Evolutionary conservation across 2,888 invertebrate genomes (phyloP).

Genomic region (Xylocampa areola): DNA sequence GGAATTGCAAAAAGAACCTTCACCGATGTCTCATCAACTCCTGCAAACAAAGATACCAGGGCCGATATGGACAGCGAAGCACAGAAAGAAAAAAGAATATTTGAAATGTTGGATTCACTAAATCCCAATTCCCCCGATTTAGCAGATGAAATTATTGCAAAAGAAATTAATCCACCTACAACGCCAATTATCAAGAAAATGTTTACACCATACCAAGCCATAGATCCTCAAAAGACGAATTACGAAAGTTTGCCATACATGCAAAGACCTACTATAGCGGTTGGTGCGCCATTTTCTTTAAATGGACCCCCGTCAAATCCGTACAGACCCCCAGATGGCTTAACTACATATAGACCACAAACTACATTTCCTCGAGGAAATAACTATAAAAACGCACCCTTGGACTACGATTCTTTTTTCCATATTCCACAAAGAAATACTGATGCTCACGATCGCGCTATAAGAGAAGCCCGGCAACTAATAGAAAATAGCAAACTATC

Average conservation of each 20-base stretch:
- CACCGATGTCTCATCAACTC: not conserved
- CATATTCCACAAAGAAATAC: conserved; percentile 24
- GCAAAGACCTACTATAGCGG: not conserved
- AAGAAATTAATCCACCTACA: not conserved
- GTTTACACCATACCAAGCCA: not conserved
- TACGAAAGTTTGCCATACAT: not conserved
- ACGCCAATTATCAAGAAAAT: not conserved
- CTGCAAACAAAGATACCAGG: not conserved
- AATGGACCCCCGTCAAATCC: not conserved
- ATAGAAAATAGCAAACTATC: conserved; percentile 66
- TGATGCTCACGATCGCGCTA: conserved; percentile 49
- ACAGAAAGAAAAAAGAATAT: not conserved
- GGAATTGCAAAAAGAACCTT: not conserved
- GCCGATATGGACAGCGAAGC: not conserved
- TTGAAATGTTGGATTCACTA: conserved; percentile 5
- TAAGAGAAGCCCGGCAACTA: conserved; percentile 63
- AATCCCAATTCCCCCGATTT: not conserved
- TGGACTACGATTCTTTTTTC: conserved; percentile 48
- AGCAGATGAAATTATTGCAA: not conserved
- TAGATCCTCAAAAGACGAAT: not conserved
- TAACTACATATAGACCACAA: conserved; percentile 21
- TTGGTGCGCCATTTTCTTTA: conserved; percentile 1
- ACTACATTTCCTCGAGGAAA: not conserved
- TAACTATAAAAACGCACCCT: conserved; percentile 17
- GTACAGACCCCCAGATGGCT: not conserved